A percentile compares a stretch with the other conserved stretches of the same genome.
These are phyloP conservation scores for Poecilia velifera DNA, from an alignment of 2,797 vertebrate genomes.

Conservation along the genomic window DNA sequence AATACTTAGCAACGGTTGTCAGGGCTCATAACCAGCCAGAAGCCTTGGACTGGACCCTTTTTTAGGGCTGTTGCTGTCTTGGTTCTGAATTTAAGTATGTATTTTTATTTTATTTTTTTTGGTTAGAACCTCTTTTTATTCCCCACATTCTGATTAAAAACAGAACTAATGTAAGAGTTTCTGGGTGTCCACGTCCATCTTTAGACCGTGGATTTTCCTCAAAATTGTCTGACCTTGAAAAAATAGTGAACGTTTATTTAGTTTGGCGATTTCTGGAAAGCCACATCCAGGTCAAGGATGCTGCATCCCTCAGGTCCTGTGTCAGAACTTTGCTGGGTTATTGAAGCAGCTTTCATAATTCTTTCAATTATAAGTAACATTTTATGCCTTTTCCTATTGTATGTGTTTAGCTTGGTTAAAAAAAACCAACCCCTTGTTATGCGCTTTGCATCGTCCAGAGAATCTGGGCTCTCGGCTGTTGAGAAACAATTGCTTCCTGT, in stretches of 20 bases:
- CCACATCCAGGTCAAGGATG: neutral
- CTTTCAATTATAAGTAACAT: neutral
- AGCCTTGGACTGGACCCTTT: neutral
- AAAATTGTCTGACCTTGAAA: neutral
- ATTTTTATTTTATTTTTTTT: no score
- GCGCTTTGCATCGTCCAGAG: no score
- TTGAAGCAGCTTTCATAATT: neutral
- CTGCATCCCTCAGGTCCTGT: neutral
- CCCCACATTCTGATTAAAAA: neutral
- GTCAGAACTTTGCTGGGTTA: neutral
- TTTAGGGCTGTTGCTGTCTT: neutral
- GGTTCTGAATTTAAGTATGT: neutral
- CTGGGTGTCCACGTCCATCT: neutral
- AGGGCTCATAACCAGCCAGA: neutral
- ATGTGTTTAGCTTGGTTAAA: neutral
- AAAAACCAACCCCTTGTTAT: neutral
- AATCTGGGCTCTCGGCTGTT: no score
- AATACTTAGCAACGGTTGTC: neutral
- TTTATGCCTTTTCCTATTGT: neutral
- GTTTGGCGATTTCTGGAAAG: neutral
- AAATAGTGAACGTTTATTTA: neutral
- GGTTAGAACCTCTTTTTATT: neutral
- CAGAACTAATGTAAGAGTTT: neutral
- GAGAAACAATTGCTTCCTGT: no score
- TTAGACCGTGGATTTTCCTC: neutral